A percentile compares a stretch with the other conserved stretches of the same genome.
Conservation (phyloP, 2,797 vertebrate species). For the Poeciliopsis infans region DNA sequence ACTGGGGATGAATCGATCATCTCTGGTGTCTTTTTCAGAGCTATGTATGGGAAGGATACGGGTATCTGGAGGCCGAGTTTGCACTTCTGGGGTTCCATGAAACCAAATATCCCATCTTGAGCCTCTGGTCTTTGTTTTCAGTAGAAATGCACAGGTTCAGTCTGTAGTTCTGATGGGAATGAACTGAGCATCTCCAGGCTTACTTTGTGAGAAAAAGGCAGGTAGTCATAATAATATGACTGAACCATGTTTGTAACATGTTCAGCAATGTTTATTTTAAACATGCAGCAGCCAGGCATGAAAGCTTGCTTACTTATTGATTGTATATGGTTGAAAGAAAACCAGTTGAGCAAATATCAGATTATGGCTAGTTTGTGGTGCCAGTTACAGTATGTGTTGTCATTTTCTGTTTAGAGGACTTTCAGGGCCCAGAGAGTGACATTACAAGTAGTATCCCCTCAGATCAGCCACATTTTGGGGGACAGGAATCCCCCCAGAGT, state of each 20-base stretch:
- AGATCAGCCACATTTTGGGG: constrained; percentile 58
- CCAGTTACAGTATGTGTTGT: constrained; percentile 15
- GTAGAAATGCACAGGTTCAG: background rate
- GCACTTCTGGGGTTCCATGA: background rate
- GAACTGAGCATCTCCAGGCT: background rate
- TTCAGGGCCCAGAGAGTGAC: constrained; percentile 28
- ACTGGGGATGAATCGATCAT: too few species aligned
- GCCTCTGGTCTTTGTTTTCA: background rate
- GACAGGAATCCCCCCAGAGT: constrained; percentile 74
- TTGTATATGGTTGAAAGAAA: constrained; percentile 19
- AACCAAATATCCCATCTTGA: background rate
- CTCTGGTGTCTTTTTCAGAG: background rate
- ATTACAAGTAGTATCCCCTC: constrained; percentile 42
- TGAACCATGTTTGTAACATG: background rate
- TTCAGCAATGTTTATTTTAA: constrained; percentile 28
- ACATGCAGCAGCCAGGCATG: constrained; percentile 26
- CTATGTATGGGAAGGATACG: background rate
- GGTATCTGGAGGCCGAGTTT: background rate
- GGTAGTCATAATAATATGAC: background rate
- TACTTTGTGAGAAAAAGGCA: background rate
- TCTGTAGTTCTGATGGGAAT: background rate
- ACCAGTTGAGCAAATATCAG: background rate
- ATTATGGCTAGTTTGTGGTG: constrained; percentile 1
- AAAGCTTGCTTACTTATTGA: constrained; percentile 25
- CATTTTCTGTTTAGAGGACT: constrained; percentile 26